Evolutionary conservation across 2,797 vertebrate species (phyloP).

Genomic region (Manis pentadactyla): DNA sequence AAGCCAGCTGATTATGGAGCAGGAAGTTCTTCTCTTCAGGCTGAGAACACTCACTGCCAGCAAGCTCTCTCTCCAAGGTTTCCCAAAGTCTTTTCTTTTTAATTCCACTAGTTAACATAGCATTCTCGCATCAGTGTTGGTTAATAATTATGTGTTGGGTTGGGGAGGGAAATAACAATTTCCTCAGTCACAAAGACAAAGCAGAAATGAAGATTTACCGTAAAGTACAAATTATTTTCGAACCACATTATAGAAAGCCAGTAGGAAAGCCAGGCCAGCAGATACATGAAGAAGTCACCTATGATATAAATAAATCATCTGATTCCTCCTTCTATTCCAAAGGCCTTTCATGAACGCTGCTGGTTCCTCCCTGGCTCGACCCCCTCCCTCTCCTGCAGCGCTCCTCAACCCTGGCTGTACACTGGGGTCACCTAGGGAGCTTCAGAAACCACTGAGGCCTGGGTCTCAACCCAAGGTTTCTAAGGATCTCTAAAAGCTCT

Average conservation of each 20-base stretch:
- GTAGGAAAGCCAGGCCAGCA: not conserved
- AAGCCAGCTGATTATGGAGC: not conserved
- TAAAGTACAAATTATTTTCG: conserved; percentile 48
- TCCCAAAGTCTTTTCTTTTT: not conserved
- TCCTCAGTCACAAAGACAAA: not conserved
- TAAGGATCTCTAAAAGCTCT: not conserved
- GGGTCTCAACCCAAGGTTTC: not conserved
- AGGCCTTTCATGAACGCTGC: conserved; percentile 4
- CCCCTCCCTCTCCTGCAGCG: not conserved
- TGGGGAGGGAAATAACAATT: not conserved
- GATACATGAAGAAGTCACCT: not conserved
- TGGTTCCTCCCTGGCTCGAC: not conserved
- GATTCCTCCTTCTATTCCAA: conserved; percentile 11
- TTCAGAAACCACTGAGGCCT: not conserved
- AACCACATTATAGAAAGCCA: conserved; percentile 37
- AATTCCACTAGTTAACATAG: not conserved
- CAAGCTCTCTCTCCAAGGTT: not conserved
- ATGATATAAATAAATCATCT: not conserved
- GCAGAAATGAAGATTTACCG: conserved; percentile 30
- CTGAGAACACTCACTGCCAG: not conserved
- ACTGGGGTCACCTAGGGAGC: not conserved
- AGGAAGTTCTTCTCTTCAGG: not conserved
- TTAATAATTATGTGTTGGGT: not conserved
- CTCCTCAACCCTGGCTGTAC: not conserved
- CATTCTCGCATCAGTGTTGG: not conserved